Evolutionary conservation across 1,140 invertebrate genomes (phyloP).

Genomic region (Riptortus pedestris): DNA sequence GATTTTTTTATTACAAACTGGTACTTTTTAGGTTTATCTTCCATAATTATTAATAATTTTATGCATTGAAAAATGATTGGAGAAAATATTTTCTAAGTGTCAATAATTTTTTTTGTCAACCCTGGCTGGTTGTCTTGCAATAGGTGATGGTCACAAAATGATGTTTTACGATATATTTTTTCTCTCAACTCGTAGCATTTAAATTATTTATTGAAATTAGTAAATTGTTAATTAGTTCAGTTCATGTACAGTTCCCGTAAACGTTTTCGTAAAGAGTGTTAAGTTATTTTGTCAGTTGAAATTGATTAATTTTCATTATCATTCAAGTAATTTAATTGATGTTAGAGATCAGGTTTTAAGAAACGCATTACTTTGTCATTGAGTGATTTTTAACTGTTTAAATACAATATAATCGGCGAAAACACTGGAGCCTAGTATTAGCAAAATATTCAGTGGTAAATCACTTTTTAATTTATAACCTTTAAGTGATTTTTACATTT

Average conservation of each 20-base stretch:
- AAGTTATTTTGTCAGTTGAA: background rate
- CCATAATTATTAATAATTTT: too few species aligned
- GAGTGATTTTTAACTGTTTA: background rate
- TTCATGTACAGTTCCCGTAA: background rate
- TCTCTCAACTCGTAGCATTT: background rate
- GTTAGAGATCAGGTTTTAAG: background rate
- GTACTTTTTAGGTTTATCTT: too few species aligned
- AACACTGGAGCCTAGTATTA: too few species aligned
- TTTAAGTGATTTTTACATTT: too few species aligned
- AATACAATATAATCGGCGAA: too few species aligned
- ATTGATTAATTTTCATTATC: background rate
- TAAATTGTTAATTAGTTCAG: background rate
- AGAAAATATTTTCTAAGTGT: too few species aligned
- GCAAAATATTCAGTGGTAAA: too few species aligned
- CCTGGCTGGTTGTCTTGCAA: slow-evolving; percentile 4
- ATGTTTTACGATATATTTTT: slow-evolving; percentile 7
- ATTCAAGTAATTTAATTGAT: background rate
- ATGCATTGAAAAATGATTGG: too few species aligned
- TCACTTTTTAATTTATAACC: too few species aligned
- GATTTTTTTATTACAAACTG: too few species aligned
- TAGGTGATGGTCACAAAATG: slow-evolving; percentile 13
- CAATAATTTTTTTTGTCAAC: background rate
- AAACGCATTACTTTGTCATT: background rate
- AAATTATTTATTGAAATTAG: background rate
- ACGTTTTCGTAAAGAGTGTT: background rate